These are phyloP conservation scores for Palythoa grandis DNA, from an alignment of 92 coral and sea anemone species.

Conservation along the genomic window DNA sequence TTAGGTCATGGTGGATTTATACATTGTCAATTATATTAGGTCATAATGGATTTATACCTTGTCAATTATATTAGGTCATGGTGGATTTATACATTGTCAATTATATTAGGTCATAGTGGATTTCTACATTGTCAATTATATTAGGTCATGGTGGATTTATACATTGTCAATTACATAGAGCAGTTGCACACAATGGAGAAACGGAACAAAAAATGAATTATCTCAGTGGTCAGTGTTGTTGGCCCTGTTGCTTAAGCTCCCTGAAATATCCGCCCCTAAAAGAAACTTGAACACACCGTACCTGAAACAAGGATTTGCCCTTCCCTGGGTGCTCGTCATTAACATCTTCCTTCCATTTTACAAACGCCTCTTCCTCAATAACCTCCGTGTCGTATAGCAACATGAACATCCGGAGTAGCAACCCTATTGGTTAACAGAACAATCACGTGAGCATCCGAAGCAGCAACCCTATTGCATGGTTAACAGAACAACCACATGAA, in stretches of 20 bases:
- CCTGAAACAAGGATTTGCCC: constrained; percentile 97
- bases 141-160: no score
- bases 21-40: no score
- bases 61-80: no score
- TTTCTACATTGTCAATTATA: no score
- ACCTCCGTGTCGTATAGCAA: constrained; percentile 92
- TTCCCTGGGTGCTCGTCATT: constrained; percentile 97
- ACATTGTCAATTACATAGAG: no score
- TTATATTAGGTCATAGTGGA: no score
- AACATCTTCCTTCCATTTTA: constrained; percentile 98
- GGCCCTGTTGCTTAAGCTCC: no score
- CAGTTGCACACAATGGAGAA: no score
- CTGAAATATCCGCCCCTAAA: background rate
- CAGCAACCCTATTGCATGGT: background rate
- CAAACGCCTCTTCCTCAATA: constrained; percentile 96
- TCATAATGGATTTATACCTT: no score
- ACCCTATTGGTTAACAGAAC: constrained; percentile 56
- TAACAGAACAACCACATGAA: constrained; percentile 1
- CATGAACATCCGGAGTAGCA: constrained; percentile 96
- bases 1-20: no score
- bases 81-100: no score
- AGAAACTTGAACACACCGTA: background rate
- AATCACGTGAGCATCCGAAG: background rate
- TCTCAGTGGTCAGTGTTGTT: background rate
- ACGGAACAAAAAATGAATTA: no score